Base-by-base conservation (phyloP, 2,797 vertebrate genomes). In the Manis crassicaudata region DNA sequence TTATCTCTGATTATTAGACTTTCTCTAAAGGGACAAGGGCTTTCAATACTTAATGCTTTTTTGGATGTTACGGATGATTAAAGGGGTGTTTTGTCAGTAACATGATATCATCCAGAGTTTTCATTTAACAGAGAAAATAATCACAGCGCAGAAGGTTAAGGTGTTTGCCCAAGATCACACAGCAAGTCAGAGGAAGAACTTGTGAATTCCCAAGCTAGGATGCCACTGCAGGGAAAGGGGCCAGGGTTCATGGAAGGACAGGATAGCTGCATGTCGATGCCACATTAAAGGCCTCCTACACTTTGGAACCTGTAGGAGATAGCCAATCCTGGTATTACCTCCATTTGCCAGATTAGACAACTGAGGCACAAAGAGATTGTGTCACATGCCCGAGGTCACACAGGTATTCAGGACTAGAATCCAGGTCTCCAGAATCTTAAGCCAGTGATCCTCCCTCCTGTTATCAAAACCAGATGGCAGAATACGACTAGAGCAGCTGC, bases 381-480 rank as follows among this genome's bases (percentile, higher is more conserved):
- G 80, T 80, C 81, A 96, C 25, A 5, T 92, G 92, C 94, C 97
- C 94, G 58, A 96, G 97, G 94, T 96, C 97, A 97, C 96, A 96
- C 83, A 94, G 96, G 92, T 85, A 85, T 95, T 83, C 96, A 90
- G 96, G 94, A 95, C 86, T 96, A 97, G 92, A 97, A 97, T 65
- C 96, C 96, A 97, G 96, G 97, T 97, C 97, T 98, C 97, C 96
- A 97, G 97, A 97, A 97, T 94, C 96, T 93, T 84, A 93, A 81
- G 83, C 62, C 76, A 90, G 89, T 50, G 35, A 70, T 89, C 88
- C 63, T 91, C 65, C 93, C 92, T 91, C 75, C 82, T n/a, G 17
- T 3, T 3, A 92, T 13, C 43, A 94, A 80, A 83, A 81, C 27
- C 54, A 96, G 54, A 68, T 25, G 50, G 62, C 37, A 40, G 70